phyloP scores from a whole-genome alignment of 2,888 invertebrate species.

The Mesorhabditis sp. region DNA sequence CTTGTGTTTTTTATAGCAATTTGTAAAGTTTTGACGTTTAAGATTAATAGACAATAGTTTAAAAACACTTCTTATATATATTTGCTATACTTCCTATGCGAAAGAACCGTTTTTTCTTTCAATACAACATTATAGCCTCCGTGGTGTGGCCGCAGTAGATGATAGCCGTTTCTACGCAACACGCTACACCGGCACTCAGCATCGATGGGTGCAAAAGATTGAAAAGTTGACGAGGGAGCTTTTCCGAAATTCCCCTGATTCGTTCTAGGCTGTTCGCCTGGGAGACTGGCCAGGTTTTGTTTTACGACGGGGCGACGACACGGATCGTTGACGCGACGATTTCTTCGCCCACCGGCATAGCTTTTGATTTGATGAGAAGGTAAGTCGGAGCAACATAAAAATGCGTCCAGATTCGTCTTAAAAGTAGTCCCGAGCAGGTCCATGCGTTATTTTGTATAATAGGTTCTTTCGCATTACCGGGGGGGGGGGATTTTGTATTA shows the following conservation, averaged over 20 bases:
- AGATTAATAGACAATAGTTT: too few species aligned
- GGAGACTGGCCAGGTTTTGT: not conserved
- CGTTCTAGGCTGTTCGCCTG: not conserved
- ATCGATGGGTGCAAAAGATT: not conserved
- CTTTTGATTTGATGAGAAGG: constrained; percentile 4
- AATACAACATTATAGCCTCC: not conserved
- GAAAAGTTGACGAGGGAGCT: not conserved
- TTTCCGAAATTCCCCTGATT: not conserved
- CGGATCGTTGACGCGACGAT: not conserved
- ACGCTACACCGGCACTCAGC: not conserved
- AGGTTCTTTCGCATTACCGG: too few species aligned
- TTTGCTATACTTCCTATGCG: too few species aligned
- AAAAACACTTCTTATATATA: too few species aligned
- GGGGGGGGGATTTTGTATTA: too few species aligned
- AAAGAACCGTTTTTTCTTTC: too few species aligned
- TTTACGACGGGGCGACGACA: not conserved
- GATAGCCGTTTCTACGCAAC: constrained; percentile 3
- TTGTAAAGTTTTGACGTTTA: too few species aligned
- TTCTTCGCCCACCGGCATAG: not conserved
- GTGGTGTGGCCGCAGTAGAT: not conserved
- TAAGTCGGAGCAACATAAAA: not conserved
- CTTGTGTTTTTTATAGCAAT: too few species aligned
- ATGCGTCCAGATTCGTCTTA: too few species aligned
- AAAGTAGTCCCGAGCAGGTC: too few species aligned
- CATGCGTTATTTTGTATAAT: too few species aligned